phyloP scores from a whole-genome alignment of 1,140 invertebrate species.

The Mya arenaria region DNA sequence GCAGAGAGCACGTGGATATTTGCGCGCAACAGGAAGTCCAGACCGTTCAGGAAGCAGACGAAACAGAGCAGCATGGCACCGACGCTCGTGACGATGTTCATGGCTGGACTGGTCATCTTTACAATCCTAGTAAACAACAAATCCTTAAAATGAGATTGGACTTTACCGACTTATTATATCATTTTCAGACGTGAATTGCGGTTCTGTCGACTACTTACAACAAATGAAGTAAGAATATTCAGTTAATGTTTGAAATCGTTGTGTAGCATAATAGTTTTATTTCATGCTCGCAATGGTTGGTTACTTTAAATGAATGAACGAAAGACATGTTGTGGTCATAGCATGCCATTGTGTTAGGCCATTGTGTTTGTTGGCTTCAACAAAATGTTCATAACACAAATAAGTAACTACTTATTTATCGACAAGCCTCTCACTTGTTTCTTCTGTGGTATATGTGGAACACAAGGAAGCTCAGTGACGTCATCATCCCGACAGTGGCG shows the following conservation, averaged over 20 bases:
- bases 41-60: slow-evolving; percentile 49
- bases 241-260: too few species aligned
- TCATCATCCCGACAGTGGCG: slow-evolving; percentile 49
- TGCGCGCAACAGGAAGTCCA: slow-evolving; percentile 34
- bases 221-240: too few species aligned
- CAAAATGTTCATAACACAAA: not conserved
- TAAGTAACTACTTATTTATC: not conserved
- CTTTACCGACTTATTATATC: not conserved
- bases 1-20: not conserved
- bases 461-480: slow-evolving; percentile 46
- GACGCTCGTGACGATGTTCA: slow-evolving; percentile 43
- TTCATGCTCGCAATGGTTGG: too few species aligned
- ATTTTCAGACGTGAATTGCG: not conserved
- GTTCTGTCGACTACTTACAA: not conserved
- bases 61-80: slow-evolving; percentile 40
- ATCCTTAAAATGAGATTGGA: too few species aligned
- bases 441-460: slow-evolving; percentile 45
- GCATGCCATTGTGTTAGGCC: too few species aligned
- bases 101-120: slow-evolving; percentile 41
- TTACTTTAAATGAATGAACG: too few species aligned
- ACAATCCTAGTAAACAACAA: slow-evolving; percentile 52
- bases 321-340: too few species aligned
- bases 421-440: slow-evolving; percentile 24
- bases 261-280: too few species aligned
- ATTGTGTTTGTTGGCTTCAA: too few species aligned